Conservation (phyloP, 2,888 invertebrate genomes). For the Limnephilus lunatus region DNA sequence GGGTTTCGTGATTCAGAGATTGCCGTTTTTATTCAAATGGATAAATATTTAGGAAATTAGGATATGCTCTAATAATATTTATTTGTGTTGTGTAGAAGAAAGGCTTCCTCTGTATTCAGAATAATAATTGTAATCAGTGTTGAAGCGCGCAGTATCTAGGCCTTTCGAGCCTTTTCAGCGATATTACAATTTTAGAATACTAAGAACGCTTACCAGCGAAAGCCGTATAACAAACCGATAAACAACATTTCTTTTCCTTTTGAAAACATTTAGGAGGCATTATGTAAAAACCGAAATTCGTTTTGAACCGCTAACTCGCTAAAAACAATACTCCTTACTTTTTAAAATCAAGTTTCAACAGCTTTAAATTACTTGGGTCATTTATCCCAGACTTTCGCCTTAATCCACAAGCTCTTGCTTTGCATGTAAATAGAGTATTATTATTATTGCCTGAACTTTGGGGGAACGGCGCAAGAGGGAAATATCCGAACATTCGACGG, state of each 20-base stretch:
- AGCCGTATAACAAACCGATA: slow-evolving; percentile 31
- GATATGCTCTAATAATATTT: not conserved
- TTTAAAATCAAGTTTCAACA: slow-evolving; percentile 62
- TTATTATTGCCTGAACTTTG: slow-evolving; percentile 46
- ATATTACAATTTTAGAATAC: not conserved
- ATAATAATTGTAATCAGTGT: not conserved
- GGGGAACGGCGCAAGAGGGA: slow-evolving; percentile 28
- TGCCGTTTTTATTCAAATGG: not conserved
- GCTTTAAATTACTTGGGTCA: slow-evolving; percentile 64
- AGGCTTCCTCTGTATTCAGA: not conserved
- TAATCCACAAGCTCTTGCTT: slow-evolving; percentile 62
- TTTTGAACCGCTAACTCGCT: slow-evolving; percentile 55
- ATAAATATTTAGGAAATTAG: not conserved
- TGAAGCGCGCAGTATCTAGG: not conserved
- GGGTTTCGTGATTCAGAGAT: not conserved
- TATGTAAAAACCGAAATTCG: slow-evolving; percentile 48
- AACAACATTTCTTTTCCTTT: slow-evolving; percentile 25
- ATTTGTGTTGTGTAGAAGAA: not conserved
- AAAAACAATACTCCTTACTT: slow-evolving; percentile 57
- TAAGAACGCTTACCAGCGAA: not conserved
- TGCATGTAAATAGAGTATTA: slow-evolving; percentile 65
- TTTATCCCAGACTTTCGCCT: slow-evolving; percentile 64
- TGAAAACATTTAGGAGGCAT: slow-evolving; percentile 37
- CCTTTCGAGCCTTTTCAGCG: not conserved
- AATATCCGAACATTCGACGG: slow-evolving; percentile 33